These are phyloP conservation scores for Dipodomys stephensi DNA, from an alignment of 2,113 vertebrate genomes.

Conservation along the genomic window DNA sequence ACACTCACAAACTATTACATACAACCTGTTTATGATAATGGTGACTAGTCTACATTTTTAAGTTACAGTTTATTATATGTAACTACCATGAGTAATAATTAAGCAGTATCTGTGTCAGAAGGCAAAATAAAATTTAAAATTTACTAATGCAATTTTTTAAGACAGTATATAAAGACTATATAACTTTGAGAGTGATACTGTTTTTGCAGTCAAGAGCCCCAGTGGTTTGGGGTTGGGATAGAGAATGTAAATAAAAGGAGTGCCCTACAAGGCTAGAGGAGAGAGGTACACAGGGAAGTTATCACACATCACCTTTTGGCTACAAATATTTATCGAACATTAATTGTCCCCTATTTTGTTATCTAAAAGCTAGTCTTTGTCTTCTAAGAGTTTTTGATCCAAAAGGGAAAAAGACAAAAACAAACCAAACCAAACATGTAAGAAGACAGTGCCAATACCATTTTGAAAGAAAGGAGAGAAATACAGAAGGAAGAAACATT, in stretches of 20 bases:
- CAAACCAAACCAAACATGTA: not conserved
- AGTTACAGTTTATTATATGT: not conserved
- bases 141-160: conserved; percentile 19
- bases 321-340: not conserved
- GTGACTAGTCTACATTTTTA: conserved; percentile 11
- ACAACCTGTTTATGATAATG: not conserved
- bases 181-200: not conserved
- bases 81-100: conserved; percentile 12
- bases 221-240: not conserved
- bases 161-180: not conserved
- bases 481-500: not conserved
- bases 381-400: conserved; percentile 42
- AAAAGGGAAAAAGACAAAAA: conserved; percentile 31
- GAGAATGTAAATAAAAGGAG: not conserved
- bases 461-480: not conserved
- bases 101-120: not conserved
- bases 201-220: not conserved
- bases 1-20: not conserved
- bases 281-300: not conserved
- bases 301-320: not conserved
- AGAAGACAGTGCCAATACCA: not conserved
- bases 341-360: conserved; percentile 17
- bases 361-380: conserved; percentile 43
- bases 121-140: not conserved
- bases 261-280: not conserved